Percentiles rank a stretch among this genome's conserved stretches.
Evolutionary conservation across 2,888 invertebrate genomes (phyloP).

Genomic region (Tiphia femorata): DNA sequence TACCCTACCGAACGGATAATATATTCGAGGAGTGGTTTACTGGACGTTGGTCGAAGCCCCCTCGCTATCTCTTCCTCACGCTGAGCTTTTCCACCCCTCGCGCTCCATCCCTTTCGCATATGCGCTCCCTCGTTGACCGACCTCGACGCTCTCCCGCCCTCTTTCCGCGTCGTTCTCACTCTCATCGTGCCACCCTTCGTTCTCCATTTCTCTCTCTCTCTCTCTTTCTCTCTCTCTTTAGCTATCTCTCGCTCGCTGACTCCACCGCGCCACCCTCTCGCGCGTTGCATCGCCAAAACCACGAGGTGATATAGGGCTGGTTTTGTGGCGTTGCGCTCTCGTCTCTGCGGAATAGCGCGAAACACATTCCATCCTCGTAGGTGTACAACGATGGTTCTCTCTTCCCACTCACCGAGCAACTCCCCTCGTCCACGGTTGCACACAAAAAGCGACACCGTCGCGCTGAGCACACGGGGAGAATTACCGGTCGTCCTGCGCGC

Average conservation of each 20-base stretch:
- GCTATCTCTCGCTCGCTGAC: neutral
- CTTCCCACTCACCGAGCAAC: slow-evolving; percentile 18
- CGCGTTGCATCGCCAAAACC: slow-evolving; percentile 33
- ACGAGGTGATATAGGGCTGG: slow-evolving; percentile 51
- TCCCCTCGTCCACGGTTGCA: slow-evolving; percentile 40
- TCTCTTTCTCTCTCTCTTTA: neutral
- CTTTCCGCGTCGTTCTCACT: no score
- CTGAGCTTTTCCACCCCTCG: no score
- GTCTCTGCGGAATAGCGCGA: slow-evolving; percentile 34
- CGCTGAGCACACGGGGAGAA: slow-evolving; percentile 19
- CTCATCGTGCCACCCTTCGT: no score
- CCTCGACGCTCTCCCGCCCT: no score
- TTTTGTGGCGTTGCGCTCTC: slow-evolving; percentile 47
- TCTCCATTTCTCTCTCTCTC: neutral
- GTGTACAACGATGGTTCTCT: no score
- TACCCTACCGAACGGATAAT: slow-evolving; percentile 34
- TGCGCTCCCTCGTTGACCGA: no score
- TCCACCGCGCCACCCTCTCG: neutral
- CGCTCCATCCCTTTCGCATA: no score
- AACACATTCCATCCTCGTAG: slow-evolving; percentile 45
- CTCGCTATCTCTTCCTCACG: slow-evolving; percentile 1
- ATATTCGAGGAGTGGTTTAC: slow-evolving; percentile 44
- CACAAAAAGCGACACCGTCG: slow-evolving; percentile 30
- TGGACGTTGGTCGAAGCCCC: slow-evolving; percentile 31
- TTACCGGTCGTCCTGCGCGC: slow-evolving; percentile 32